A percentile compares a stretch with the other conserved stretches of the same genome.
Evolutionary conservation across 1,140 invertebrate genomes (phyloP).

Genomic region (Mamestra configurata): DNA sequence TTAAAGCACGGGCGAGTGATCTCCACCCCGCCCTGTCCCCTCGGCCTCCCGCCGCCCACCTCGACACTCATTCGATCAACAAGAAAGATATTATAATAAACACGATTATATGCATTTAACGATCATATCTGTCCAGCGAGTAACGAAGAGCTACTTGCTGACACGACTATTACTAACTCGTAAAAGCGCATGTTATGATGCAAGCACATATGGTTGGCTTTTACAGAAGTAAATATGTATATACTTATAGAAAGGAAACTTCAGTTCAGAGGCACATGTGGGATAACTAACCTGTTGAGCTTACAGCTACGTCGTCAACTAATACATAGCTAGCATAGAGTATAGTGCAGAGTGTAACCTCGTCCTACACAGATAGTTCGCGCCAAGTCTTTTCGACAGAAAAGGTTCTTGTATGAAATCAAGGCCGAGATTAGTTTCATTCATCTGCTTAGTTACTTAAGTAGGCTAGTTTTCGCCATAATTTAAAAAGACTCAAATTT

Average conservation of each 20-base stretch:
- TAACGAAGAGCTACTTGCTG: background rate
- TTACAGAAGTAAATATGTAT: background rate
- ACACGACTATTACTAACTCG: background rate
- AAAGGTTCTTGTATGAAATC: too few species aligned
- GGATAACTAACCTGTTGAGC: constrained; percentile 37
- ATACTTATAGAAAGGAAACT: too few species aligned
- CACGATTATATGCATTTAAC: constrained; percentile 66
- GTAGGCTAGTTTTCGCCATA: too few species aligned
- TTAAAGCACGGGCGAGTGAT: constrained; percentile 86
- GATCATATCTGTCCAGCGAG: constrained; percentile 10
- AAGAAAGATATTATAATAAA: constrained; percentile 81
- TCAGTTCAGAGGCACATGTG: constrained; percentile 11
- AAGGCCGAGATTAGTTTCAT: too few species aligned
- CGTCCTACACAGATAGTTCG: background rate
- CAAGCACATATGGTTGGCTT: background rate
- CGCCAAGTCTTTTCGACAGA: too few species aligned
- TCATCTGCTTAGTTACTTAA: too few species aligned
- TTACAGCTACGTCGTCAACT: background rate
- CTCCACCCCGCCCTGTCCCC: constrained; percentile 66
- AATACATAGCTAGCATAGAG: background rate
- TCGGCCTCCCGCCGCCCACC: constrained; percentile 61
- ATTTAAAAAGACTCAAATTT: background rate
- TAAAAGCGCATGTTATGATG: constrained; percentile 1
- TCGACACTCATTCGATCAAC: constrained; percentile 77
- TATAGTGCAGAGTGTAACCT: background rate